phyloP scores from a whole-genome alignment of 2,113 vertebrate genomes.

The Rhinoptilus africanus region DNA sequence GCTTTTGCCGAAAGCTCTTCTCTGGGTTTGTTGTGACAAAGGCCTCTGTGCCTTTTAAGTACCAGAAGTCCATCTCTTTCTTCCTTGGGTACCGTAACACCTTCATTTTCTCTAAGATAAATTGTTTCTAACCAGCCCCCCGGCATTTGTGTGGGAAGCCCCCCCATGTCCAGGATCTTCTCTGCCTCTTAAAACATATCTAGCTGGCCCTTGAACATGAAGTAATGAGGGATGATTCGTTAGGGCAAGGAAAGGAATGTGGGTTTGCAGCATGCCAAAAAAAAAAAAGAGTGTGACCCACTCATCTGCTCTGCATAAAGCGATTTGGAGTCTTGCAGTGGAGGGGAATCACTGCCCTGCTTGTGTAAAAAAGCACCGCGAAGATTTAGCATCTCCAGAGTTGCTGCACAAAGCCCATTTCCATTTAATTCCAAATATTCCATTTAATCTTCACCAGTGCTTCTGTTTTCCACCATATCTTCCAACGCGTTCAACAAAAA shows the following conservation, averaged over 20 bases:
- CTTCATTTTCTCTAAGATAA: background rate
- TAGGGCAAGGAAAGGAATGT: background rate
- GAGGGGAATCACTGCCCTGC: background rate
- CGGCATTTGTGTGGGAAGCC: background rate
- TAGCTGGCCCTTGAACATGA: background rate
- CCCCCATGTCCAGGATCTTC: background rate
- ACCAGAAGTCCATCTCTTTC: background rate
- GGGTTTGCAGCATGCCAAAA: background rate
- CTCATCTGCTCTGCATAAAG: background rate
- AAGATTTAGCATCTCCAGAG: background rate
- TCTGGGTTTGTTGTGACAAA: background rate
- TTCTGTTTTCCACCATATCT: background rate
- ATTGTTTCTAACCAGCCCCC: background rate
- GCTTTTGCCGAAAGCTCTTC: background rate
- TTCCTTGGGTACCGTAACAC: background rate
- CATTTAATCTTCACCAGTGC: background rate
- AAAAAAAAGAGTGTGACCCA: background rate
- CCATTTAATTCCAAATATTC: too few species aligned
- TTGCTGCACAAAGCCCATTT: background rate
- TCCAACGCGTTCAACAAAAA: background rate
- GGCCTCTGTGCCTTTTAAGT: background rate
- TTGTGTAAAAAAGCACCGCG: background rate
- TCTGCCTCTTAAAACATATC: background rate
- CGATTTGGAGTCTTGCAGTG: background rate
- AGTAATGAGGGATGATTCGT: background rate